A percentile compares a stretch with the other conserved stretches of the same genome.
phyloP scores from a whole-genome alignment of 2,797 vertebrate genomes.

The Heteromormyrus szaboi region DNA sequence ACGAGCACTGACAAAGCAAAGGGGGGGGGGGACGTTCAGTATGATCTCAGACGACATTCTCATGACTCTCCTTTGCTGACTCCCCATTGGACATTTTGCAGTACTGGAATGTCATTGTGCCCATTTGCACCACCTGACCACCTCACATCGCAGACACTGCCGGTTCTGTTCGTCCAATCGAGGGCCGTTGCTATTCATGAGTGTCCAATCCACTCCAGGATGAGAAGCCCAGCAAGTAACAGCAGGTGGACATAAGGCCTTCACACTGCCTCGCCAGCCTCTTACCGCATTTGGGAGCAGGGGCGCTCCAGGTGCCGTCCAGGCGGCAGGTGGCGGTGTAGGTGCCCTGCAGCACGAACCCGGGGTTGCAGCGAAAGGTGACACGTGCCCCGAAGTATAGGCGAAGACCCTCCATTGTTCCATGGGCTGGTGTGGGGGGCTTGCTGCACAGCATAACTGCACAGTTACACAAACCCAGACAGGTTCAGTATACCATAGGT shows the following conservation, averaged over 20 bases:
- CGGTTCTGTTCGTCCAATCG: background rate
- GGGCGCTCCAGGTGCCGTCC: constrained; percentile 71
- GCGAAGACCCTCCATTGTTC: constrained; percentile 70
- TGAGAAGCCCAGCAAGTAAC: background rate
- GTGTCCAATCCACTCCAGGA: background rate
- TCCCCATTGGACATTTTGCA: background rate
- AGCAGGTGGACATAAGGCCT: background rate
- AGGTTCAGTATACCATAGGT: constrained; percentile 18
- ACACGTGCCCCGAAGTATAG: constrained; percentile 72
- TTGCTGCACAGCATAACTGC: constrained; percentile 81
- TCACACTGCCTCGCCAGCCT: constrained; percentile 12
- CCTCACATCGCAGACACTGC: background rate
- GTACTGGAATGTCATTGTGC: background rate
- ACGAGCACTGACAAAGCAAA: constrained; percentile 64
- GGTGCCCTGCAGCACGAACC: constrained; percentile 68
- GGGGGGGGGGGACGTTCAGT: background rate
- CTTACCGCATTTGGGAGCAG: constrained; percentile 76
- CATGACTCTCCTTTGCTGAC: background rate
- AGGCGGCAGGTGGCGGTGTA: constrained; percentile 66
- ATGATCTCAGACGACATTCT: background rate
- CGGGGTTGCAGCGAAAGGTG: constrained; percentile 72
- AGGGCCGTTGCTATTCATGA: background rate
- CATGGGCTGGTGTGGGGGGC: constrained; percentile 71
- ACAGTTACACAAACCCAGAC: constrained; percentile 59
- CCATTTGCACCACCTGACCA: background rate